phyloP scores from a whole-genome alignment of 2,888 invertebrate species.

The Taphrorychus bicolor region DNA sequence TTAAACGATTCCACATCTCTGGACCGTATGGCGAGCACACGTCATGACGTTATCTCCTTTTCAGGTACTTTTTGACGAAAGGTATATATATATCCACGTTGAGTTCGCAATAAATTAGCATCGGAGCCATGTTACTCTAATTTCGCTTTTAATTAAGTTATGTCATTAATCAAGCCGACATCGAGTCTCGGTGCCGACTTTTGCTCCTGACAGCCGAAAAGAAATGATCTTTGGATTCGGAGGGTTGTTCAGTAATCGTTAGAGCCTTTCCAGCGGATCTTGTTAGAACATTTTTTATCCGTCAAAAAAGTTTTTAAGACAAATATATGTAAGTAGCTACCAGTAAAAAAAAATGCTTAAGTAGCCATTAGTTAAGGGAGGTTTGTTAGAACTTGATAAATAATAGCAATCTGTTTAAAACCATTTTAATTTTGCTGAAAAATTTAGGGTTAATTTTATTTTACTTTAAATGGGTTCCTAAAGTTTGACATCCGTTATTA shows the following conservation, averaged over 20 bases:
- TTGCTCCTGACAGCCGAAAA: conserved; percentile 37
- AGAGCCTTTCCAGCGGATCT: background rate
- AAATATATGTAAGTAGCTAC: no score
- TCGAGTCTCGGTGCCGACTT: conserved; percentile 45
- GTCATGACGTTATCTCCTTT: background rate
- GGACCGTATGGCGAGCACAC: conserved; percentile 1
- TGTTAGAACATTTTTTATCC: no score
- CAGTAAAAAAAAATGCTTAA: no score
- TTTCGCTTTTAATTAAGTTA: conserved; percentile 63
- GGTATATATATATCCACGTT: background rate
- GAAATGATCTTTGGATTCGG: conserved; percentile 21
- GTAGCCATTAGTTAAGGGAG: no score
- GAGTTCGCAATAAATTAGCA: background rate
- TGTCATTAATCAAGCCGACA: conserved; percentile 61
- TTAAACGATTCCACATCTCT: conserved; percentile 13
- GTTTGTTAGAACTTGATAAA: no score
- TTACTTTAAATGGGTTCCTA: no score
- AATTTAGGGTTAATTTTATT: no score
- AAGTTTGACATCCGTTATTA: no score
- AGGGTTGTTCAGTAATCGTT: conserved; percentile 17
- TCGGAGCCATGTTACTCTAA: conserved; percentile 55
- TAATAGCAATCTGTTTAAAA: no score
- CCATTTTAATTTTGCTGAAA: no score
- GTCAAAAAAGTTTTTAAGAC: no score
- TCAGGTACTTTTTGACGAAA: background rate